These are phyloP conservation scores for Morpho helenor DNA, from an alignment of 2,888 invertebrate species.

Conservation along the genomic window DNA sequence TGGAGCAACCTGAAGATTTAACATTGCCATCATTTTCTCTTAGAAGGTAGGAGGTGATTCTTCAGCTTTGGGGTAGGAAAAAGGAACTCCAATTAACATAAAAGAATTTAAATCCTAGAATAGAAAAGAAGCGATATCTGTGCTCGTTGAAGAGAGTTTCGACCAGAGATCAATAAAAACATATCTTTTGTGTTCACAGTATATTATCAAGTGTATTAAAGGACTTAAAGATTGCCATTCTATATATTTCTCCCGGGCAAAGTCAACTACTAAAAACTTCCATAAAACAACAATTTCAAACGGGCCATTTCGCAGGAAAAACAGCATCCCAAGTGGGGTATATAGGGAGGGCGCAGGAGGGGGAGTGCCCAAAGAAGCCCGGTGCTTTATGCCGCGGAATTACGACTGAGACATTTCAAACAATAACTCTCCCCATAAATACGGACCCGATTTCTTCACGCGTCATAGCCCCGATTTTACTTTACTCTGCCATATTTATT, in stretches of 20 bases:
- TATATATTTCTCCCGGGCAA: constrained; percentile 66
- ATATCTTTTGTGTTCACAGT: no score
- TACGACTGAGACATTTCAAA: constrained; percentile 80
- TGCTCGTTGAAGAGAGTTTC: no score
- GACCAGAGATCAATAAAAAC: no score
- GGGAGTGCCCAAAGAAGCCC: constrained; percentile 66
- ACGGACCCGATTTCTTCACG: constrained; percentile 75
- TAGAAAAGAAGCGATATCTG: no score
- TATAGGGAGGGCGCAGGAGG: constrained; percentile 27
- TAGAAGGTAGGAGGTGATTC: no score
- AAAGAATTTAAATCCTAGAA: no score
- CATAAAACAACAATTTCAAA: constrained; percentile 80
- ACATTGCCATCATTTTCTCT: no score
- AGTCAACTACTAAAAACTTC: constrained; percentile 79
- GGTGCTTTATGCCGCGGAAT: constrained; percentile 73
- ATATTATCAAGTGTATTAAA: constrained; percentile 28
- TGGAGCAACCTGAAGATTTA: no score
- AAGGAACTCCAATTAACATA: no score
- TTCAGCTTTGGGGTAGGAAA: no score
- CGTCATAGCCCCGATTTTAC: constrained; percentile 71
- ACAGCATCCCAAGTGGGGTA: constrained; percentile 66
- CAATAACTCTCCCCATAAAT: constrained; percentile 77
- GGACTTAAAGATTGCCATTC: constrained; percentile 57
- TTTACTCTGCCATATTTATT: constrained; percentile 38
- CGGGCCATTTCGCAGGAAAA: constrained; percentile 77